Percentiles rank a stretch among this genome's conserved stretches.
These are phyloP conservation scores for Notothenia coriiceps DNA, from an alignment of 2,113 vertebrate species.

Conservation along the genomic window DNA sequence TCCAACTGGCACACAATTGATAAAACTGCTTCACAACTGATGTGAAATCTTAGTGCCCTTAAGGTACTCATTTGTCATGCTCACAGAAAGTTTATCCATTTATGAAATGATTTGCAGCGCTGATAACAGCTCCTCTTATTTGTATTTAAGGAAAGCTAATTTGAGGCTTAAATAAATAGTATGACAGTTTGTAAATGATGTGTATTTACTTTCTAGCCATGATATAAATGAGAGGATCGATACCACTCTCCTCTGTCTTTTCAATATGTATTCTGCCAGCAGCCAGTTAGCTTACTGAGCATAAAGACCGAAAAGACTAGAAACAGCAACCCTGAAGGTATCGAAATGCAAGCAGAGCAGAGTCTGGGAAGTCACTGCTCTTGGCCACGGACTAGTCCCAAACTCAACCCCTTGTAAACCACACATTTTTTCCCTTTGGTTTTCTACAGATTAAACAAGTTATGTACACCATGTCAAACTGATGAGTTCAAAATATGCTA, in stretches of 20 bases:
- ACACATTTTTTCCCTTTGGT: neutral
- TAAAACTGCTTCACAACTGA: neutral
- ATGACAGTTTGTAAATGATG: neutral
- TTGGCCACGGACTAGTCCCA: neutral
- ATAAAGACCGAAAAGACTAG: neutral
- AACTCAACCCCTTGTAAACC: neutral
- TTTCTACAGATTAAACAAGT: neutral
- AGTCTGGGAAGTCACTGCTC: neutral
- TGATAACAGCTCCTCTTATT: neutral
- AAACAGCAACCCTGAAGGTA: neutral
- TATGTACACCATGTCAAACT: neutral
- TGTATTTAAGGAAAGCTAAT: neutral
- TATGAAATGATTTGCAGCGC: neutral
- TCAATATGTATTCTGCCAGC: neutral
- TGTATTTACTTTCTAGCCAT: neutral
- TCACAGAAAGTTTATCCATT: neutral
- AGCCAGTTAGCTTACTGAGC: neutral
- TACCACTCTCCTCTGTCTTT: neutral
- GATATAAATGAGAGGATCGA: neutral
- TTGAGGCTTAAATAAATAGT: neutral
- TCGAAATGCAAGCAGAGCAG: neutral
- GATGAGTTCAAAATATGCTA: neutral
- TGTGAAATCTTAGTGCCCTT: slow-evolving; percentile 2
- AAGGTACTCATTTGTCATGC: neutral
- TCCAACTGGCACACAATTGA: neutral